A percentile compares a stretch with the other conserved stretches of the same genome.
These are phyloP conservation scores for Tangachromis dhanisi DNA, from an alignment of 2,113 vertebrate species.

Conservation along the genomic window DNA sequence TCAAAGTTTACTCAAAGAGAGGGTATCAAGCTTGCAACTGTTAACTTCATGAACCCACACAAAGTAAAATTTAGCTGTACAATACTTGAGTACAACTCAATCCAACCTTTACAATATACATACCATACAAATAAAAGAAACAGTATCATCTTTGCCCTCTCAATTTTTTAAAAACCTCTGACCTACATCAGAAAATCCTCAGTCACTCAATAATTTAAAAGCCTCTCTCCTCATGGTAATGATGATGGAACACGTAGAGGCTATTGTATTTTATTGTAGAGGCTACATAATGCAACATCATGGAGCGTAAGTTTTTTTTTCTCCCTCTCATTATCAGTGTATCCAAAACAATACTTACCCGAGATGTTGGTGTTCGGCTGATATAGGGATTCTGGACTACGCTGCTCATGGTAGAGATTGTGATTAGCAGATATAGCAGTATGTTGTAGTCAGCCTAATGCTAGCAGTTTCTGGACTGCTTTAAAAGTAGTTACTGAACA, in stretches of 20 bases:
- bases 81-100: background rate
- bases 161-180: background rate
- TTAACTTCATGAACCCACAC: background rate
- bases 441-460: background rate
- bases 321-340: background rate
- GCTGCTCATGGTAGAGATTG: slow-evolving; percentile 50
- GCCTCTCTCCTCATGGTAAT: background rate
- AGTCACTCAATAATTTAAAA: slow-evolving; percentile 39
- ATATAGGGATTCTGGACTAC: slow-evolving; percentile 63
- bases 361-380: slow-evolving; percentile 56
- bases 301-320: background rate
- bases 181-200: background rate
- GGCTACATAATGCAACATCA: slow-evolving; percentile 1
- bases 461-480: slow-evolving; percentile 32
- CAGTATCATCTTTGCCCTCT: background rate
- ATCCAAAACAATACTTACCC: slow-evolving; percentile 68
- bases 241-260: background rate
- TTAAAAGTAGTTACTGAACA: slow-evolving; percentile 45
- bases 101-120: background rate
- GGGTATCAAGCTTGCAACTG: background rate
- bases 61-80: background rate
- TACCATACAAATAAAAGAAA: background rate
- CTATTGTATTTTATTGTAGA: background rate
- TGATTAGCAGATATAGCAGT: background rate
- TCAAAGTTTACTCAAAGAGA: background rate